Conservation (phyloP, 2,888 invertebrate genomes). For the Polyploca ridens region DNA sequence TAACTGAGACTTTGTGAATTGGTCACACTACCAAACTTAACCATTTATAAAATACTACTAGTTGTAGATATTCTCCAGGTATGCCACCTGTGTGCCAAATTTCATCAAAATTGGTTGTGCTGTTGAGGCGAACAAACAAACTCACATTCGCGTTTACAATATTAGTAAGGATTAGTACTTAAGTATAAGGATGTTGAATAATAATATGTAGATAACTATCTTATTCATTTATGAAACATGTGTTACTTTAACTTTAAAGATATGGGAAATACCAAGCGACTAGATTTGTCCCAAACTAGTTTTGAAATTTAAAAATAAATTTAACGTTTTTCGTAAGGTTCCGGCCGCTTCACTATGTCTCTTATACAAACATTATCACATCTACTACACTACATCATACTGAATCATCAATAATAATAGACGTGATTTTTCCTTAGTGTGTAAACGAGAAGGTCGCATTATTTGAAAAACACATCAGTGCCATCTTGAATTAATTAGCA, state of each 20-base stretch:
- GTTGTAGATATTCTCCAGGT: no score
- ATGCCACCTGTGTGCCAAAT: no score
- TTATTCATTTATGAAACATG: not conserved
- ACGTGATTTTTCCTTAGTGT: slow-evolving; percentile 23
- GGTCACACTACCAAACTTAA: no score
- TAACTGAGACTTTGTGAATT: no score
- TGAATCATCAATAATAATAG: slow-evolving; percentile 34
- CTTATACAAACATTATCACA: not conserved
- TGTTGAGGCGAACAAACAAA: not conserved
- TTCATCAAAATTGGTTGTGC: no score
- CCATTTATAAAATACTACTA: no score
- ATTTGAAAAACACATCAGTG: slow-evolving; percentile 4
- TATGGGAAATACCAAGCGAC: slow-evolving; percentile 8
- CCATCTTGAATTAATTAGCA: not conserved
- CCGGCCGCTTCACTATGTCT: not conserved
- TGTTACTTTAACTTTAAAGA: not conserved
- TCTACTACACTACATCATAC: slow-evolving; percentile 13
- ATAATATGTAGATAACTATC: not conserved
- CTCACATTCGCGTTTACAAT: not conserved
- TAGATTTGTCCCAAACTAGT: slow-evolving; percentile 7
- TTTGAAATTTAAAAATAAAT: slow-evolving; percentile 10
- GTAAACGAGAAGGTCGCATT: slow-evolving; percentile 15
- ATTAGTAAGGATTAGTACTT: not conserved
- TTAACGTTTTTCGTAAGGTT: slow-evolving; percentile 8
- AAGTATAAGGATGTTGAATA: slow-evolving; percentile 11